Evolutionary conservation across 2,113 vertebrate species (phyloP), one percentile per base, ranked within the genome.

Genomic region (human (Homo sapiens)): DNA sequence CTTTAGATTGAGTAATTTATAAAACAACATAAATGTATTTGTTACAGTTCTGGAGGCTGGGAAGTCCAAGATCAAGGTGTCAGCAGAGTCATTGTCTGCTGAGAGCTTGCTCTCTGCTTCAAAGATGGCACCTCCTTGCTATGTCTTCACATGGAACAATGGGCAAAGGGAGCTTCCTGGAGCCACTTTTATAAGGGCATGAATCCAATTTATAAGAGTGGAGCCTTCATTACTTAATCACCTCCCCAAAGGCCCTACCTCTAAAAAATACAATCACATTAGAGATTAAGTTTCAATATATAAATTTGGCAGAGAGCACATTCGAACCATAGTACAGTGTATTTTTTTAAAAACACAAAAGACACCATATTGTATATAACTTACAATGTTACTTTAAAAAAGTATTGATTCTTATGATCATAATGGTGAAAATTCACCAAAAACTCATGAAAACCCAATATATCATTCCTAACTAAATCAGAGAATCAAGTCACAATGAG

Each of bases 301-400:
- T 8, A 13, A 83, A 64, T 86, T 45, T 30, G 2, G 20, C 20
- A 9, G 45, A 16, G 16, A 16, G 23, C 11, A 76, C 2, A 22
- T 27, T 66, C 17, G 32, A 27, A 83, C 10, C 68, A 76, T 4
- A 83, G 38, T 30, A 55, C 2, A 2, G 48, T 20, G 3, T 17
- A 61, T 35, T 13, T 55, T 83, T 79, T n/a, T 66, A 84, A 96
- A 97, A 96, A 92, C 8, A 75, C 30, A 3, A 59, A 88, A 85
- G 11, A 88, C 14, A 13, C 0, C 16, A 66, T 32, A 84, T 70
- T 57, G 43, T 66, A 70, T 38, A n/a, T 57, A 87, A 70, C 55
- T 80, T 66, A 84, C 38, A 88, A 50, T 35, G 11, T 27, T 40
- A 52, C 20, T 87, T 61, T 66, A 17, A 55, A 76, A 86, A 79